Conservation (phyloP, 2,113 vertebrate species). For the Callorhinus ursinus region DNA sequence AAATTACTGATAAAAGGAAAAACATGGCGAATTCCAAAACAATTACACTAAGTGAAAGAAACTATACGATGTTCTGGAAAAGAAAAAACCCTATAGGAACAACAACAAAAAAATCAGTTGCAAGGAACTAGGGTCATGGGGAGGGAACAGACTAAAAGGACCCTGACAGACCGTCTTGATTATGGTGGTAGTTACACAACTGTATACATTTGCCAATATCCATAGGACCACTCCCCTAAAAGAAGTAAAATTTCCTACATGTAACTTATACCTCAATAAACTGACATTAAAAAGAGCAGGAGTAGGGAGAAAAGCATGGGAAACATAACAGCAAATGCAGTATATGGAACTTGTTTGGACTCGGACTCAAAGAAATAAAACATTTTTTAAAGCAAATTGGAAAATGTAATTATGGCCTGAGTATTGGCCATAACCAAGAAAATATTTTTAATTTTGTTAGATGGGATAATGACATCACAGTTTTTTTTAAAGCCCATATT, state of each 20-base stretch:
- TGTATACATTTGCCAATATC: background rate
- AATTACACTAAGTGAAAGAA: background rate
- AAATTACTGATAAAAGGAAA: background rate
- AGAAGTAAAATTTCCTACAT: background rate
- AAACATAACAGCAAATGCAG: background rate
- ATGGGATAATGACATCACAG: background rate
- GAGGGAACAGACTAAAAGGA: background rate
- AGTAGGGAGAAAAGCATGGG: background rate
- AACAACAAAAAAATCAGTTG: background rate
- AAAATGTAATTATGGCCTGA: background rate
- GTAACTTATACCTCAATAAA: background rate
- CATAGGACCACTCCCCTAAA: background rate
- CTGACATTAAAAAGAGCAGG: background rate
- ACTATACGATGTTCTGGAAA: background rate
- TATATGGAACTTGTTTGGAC: background rate
- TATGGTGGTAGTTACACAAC: background rate
- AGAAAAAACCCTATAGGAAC: background rate
- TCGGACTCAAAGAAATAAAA: slow-evolving; percentile 9
- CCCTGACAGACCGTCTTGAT: background rate
- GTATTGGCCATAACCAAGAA: background rate
- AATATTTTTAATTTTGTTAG: background rate
- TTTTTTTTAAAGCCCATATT: background rate
- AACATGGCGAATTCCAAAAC: background rate
- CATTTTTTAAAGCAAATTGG: background rate
- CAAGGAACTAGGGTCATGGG: background rate